Conservation (phyloP, 2,797 vertebrate genomes). For the Channa striata region DNA sequence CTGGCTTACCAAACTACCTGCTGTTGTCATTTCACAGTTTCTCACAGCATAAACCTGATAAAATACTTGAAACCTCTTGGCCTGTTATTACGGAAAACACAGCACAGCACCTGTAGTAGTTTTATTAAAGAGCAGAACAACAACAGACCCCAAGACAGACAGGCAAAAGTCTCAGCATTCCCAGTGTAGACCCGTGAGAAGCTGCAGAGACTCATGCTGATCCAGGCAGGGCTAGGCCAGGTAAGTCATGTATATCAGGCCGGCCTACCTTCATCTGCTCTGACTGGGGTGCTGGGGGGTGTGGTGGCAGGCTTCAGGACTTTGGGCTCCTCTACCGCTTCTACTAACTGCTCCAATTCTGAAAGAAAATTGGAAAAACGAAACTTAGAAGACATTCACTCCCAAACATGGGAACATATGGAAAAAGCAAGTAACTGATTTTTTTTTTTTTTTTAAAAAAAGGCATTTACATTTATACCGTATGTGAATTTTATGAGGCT, state of each 20-base stretch:
- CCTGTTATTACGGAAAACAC: slow-evolving; percentile 85
- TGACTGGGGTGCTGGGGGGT: slow-evolving; percentile 91
- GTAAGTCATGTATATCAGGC: neutral
- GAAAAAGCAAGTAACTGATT: neutral
- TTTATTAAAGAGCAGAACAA: slow-evolving; percentile 79
- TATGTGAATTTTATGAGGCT: neutral
- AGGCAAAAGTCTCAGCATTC: slow-evolving; percentile 56
- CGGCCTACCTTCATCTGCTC: slow-evolving; percentile 93
- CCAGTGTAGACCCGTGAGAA: slow-evolving; percentile 42
- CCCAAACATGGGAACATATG: neutral
- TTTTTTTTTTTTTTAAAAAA: too few relatives aligned
- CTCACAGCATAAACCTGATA: neutral
- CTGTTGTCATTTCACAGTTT: neutral
- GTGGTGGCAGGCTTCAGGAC: slow-evolving; percentile 86
- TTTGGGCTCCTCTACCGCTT: slow-evolving; percentile 81
- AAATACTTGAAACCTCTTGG: slow-evolving; percentile 75
- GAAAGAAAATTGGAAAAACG: slow-evolving; percentile 24
- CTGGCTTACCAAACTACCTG: neutral
- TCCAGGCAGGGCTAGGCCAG: slow-evolving; percentile 26
- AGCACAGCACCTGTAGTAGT: slow-evolving; percentile 69
- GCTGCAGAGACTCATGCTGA: slow-evolving; percentile 68
- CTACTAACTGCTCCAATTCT: slow-evolving; percentile 79
- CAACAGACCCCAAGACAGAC: slow-evolving; percentile 64
- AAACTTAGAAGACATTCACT: neutral
- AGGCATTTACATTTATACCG: too few relatives aligned